These are phyloP conservation scores for roundworm (Caenorhabditis elegans) DNA, from an alignment of 1,140 invertebrate species.

Conservation along the genomic window WBcel235 BX284606.5:10284501-10285000, in stretches of 20 bases:
- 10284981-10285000: conserved; percentile 86
- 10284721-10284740: conserved; percentile 68
- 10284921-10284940: too few relatives aligned
- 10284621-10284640: conserved; percentile 56
- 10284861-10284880: too few relatives aligned
- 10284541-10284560: conserved; percentile 75
- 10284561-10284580: conserved; percentile 81
- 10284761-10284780: neutral
- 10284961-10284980: conserved; percentile 79
- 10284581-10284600: conserved; percentile 54
- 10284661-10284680: conserved; percentile 89
- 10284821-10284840: too few relatives aligned
- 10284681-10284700: conserved; percentile 84
- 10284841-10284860: too few relatives aligned
- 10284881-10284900: neutral
- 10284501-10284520: too few relatives aligned
- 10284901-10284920: too few relatives aligned
- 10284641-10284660: conserved; percentile 73
- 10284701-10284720: conserved; percentile 79
- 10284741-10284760: neutral
- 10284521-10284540: too few relatives aligned
- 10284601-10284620: conserved; percentile 61
- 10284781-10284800: too few relatives aligned
- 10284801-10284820: too few relatives aligned
- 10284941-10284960: conserved; percentile 58